These are phyloP conservation scores for Potamilus streckersoni DNA, from an alignment of 1,140 invertebrate genomes.

Conservation along the genomic window DNA sequence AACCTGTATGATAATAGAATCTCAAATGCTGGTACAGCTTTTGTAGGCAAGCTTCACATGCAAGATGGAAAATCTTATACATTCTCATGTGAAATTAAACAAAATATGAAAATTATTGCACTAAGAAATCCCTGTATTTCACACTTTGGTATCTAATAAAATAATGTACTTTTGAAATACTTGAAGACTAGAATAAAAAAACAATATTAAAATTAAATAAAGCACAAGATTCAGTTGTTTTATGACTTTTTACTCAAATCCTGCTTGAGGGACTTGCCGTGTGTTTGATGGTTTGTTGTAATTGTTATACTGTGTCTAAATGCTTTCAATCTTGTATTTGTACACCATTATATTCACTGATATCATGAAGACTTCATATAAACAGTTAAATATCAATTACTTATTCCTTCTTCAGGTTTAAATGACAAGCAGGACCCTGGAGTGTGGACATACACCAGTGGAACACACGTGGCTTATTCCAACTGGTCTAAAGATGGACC, in stretches of 20 bases:
- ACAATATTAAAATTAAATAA: no score
- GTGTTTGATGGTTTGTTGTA: not conserved
- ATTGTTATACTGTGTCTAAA: not conserved
- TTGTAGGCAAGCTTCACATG: no score
- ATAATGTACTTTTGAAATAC: no score
- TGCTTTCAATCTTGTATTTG: not conserved
- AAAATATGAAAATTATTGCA: no score
- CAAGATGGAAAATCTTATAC: no score
- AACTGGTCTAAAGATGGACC: constrained; percentile 54
- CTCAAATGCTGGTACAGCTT: no score
- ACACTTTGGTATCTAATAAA: no score
- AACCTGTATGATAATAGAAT: no score
- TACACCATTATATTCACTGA: not conserved
- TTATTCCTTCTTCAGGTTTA: constrained; percentile 46
- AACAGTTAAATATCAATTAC: constrained; percentile 1
- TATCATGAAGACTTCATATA: not conserved
- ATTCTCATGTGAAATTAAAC: no score
- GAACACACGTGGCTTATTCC: constrained; percentile 40
- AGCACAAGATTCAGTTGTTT: not conserved
- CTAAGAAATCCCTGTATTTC: no score
- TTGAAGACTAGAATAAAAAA: no score
- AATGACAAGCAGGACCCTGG: constrained; percentile 49
- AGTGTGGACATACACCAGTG: constrained; percentile 53
- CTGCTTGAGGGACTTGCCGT: not conserved
- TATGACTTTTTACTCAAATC: not conserved